These are phyloP conservation scores for Benthosema pterotum DNA, from an alignment of 2,797 vertebrate genomes.

Conservation along the genomic window DNA sequence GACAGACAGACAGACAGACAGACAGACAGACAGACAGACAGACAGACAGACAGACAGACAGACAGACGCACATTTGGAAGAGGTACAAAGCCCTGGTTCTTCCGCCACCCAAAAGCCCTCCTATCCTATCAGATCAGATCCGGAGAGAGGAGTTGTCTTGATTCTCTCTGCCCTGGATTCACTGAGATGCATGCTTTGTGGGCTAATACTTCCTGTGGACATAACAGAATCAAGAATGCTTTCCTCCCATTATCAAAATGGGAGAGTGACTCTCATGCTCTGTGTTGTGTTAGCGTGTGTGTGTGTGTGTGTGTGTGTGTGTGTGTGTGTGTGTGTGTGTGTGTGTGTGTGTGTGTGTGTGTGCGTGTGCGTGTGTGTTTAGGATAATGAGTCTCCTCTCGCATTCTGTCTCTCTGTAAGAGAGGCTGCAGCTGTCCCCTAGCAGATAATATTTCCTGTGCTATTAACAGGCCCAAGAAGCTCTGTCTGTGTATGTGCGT, in stretches of 20 bases:
- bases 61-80: constrained; percentile 41
- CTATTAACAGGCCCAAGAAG: constrained; percentile 65
- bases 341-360: constrained; percentile 30
- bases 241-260: constrained; percentile 29
- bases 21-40: no score
- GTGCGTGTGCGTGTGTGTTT: constrained; percentile 59
- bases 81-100: constrained; percentile 56
- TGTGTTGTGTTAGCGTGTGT: constrained; percentile 32
- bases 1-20: constrained; percentile 45
- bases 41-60: constrained; percentile 23
- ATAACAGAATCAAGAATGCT: constrained; percentile 17
- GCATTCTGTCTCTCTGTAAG: constrained; percentile 65
- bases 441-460: constrained; percentile 77
- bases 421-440: constrained; percentile 79
- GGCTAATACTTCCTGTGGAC: constrained; percentile 42
- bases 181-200: constrained; percentile 42
- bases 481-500: constrained; percentile 46
- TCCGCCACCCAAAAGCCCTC: constrained; percentile 48
- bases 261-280: constrained; percentile 38
- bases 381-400: constrained; percentile 74
- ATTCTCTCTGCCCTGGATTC: constrained; percentile 30
- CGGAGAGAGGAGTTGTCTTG: constrained; percentile 43
- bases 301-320: constrained; percentile 56
- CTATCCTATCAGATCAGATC: no score
- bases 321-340: constrained; percentile 30